These are phyloP conservation scores for Eilema caniola DNA, from an alignment of 2,888 invertebrate genomes.

Conservation along the genomic window DNA sequence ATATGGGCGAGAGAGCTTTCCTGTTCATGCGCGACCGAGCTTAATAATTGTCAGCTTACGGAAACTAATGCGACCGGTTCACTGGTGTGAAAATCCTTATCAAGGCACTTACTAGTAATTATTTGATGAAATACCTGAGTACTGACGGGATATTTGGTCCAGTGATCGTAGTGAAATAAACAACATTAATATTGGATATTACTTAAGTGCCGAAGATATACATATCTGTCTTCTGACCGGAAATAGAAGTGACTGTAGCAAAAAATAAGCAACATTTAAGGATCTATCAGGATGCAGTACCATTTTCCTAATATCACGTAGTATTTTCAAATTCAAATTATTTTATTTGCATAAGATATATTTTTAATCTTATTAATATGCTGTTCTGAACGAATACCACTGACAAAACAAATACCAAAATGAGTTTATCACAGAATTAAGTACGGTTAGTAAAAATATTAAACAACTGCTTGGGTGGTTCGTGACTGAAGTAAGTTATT, in stretches of 20 bases:
- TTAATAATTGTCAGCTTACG: constrained; percentile 52
- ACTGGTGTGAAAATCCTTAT: constrained; percentile 48
- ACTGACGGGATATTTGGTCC: neutral
- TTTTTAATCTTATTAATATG: no score
- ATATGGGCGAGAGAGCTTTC: constrained; percentile 20
- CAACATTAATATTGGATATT: neutral
- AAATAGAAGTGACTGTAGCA: neutral
- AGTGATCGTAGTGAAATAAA: neutral
- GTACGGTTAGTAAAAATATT: no score
- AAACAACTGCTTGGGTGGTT: no score
- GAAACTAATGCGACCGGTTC: constrained; percentile 48
- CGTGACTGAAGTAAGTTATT: no score
- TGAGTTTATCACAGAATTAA: no score
- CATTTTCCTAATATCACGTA: no score
- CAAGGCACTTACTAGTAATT: constrained; percentile 21
- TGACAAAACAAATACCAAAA: no score
- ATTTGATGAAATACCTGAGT: constrained; percentile 9
- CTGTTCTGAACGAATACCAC: no score
- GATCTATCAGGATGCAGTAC: no score
- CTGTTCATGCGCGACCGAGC: constrained; percentile 24
- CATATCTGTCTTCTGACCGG: neutral
- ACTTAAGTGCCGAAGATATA: neutral
- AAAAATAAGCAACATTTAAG: neutral
- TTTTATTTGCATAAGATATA: no score
- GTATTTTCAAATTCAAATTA: no score